Conservation (phyloP, 1,140 invertebrate genomes). For the Megalonaias nervosa region DNA sequence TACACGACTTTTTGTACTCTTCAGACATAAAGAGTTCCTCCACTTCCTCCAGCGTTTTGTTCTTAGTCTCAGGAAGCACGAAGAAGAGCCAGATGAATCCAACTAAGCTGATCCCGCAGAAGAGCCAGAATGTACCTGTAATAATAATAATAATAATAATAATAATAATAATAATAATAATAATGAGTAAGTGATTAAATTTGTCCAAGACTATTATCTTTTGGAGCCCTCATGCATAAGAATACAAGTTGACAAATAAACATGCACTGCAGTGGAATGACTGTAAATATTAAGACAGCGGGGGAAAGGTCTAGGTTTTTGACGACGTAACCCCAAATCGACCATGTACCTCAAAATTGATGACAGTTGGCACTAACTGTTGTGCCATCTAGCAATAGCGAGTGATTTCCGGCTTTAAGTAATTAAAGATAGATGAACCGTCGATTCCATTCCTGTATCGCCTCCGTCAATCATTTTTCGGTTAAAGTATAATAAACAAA, state of each 20-base stretch:
- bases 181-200: neutral
- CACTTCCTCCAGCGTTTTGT: conserved; percentile 91
- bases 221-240: neutral
- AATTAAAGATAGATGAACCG: too few relatives aligned
- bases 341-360: too few relatives aligned
- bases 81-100: conserved; percentile 86
- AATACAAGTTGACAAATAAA: neutral
- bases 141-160: conserved; percentile 37
- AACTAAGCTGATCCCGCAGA: conserved; percentile 80
- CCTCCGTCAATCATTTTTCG: too few relatives aligned
- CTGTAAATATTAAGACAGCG: neutral
- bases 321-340: too few relatives aligned
- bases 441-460: too few relatives aligned
- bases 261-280: neutral
- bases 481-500: too few relatives aligned
- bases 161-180: conserved; percentile 1
- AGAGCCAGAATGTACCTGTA: conserved; percentile 84
- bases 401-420: too few relatives aligned
- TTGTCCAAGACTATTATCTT: too few relatives aligned
- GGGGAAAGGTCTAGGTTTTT: too few relatives aligned
- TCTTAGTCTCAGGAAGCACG: conserved; percentile 93
- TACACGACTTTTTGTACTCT: conserved; percentile 21
- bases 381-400: too few relatives aligned
- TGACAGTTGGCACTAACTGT: too few relatives aligned
- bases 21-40: conserved; percentile 71